A percentile compares a stretch with the other conserved stretches of the same genome.
Evolutionary conservation across 2,888 invertebrate species (phyloP).

Genomic region (Hirtodrosophila alboralis): DNA sequence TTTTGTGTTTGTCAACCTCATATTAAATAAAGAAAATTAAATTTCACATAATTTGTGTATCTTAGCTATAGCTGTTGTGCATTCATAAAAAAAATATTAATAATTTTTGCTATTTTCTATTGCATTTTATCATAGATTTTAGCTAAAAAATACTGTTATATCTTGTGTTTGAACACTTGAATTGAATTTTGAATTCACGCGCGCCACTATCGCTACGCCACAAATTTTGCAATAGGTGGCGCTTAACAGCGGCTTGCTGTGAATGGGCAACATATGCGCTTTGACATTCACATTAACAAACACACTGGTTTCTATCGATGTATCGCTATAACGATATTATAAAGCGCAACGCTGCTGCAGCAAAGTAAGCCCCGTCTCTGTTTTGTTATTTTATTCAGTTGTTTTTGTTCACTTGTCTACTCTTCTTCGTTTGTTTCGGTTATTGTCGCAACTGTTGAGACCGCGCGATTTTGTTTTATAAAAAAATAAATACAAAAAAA

Average conservation of each 20-base stretch:
- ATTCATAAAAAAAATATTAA: no score
- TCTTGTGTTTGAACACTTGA: background rate
- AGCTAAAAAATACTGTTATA: no score
- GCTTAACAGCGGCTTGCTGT: background rate
- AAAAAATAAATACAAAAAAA: background rate
- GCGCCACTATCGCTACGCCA: rapidly evolving
- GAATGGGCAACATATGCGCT: background rate
- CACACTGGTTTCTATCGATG: conserved; percentile 11
- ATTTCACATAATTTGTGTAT: no score
- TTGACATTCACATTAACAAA: no score
- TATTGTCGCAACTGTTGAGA: conserved; percentile 19
- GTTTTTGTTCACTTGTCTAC: conserved; percentile 49
- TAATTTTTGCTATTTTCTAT: no score
- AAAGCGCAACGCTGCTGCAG: conserved; percentile 19
- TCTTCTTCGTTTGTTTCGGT: conserved; percentile 48
- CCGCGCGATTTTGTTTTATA: conserved; percentile 16
- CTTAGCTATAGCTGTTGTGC: no score
- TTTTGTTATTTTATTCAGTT: conserved; percentile 36
- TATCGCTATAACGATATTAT: conserved; percentile 19
- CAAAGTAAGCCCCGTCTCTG: conserved; percentile 20
- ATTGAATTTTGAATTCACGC: background rate
- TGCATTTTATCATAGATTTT: no score
- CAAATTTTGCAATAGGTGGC: conserved; percentile 11
- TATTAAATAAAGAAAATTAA: no score
- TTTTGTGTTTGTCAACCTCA: no score